Base-by-base conservation (phyloP, 1,140 invertebrate genomes). In the Dufourea novaeangliae region DNA sequence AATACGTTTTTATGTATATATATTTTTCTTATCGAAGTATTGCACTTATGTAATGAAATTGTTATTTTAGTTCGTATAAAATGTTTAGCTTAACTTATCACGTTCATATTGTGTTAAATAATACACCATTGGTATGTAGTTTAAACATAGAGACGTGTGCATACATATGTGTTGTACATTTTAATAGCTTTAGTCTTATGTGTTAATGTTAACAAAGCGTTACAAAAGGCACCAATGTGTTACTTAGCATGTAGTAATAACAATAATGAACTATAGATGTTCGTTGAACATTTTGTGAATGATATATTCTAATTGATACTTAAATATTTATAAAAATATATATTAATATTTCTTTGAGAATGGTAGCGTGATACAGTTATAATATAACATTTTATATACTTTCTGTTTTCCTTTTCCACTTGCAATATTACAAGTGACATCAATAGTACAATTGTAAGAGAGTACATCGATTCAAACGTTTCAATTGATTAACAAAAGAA, bases 401-500 rank as follows among this genome's bases (percentile, higher is more conserved):
- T 75, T 27, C n/a, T 37, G 37, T 37, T 57, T 44, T 68, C 25
- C 14, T 50, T 22, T 69, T 41, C 20, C 0, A 46, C 59, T 17
- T 17, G 6, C 46, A 25, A 52, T 17, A 17, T n/a, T 27, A 12
- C 12, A 63, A 39, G 46, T 5, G 50, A 50, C 20, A 46, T 72
- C 5, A n/a, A 37, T 46, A 25, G 29, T 29, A 37, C 17, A 20
- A 11, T 1, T 54, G 7, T 73, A 64, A 54, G 12, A 22, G 54
- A 64, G 64, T 73, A 64, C 54, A 73, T 64, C 25, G 20, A 54
- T 73, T 25, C 71, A 73, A 54, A n/a, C 20, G 29, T 64, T 11
- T 64, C 54, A 73, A 6, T 50, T 50, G n/a, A n/a, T n/a, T 50
- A n/a, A 17, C 1, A 50, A 8, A 46, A 20, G n/a, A 72, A 50